These are phyloP conservation scores for zebrafish (Danio rerio) DNA, from an alignment of 2,113 vertebrate genomes.

Conservation along the genomic window GRCz12tu NC_133184.1:17761501-17762000, in stretches of 20 bases:
- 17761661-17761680: slow-evolving; percentile 3
- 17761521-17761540: too few relatives aligned
- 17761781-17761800: neutral
- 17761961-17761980: slow-evolving; percentile 20
- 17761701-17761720: neutral
- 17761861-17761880: slow-evolving; percentile 14
- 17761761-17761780: slow-evolving; percentile 26
- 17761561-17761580: too few relatives aligned
- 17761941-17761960: slow-evolving; percentile 16
- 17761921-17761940: slow-evolving; percentile 21
- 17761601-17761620: too few relatives aligned
- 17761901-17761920: slow-evolving; percentile 23
- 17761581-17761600: too few relatives aligned
- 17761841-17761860: slow-evolving; percentile 24
- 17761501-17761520: too few relatives aligned
- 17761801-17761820: too few relatives aligned
- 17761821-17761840: too few relatives aligned
- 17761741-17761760: slow-evolving; percentile 1
- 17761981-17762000: slow-evolving; percentile 14
- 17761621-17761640: too few relatives aligned
- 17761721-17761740: neutral
- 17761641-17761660: too few relatives aligned
- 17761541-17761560: too few relatives aligned
- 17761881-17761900: slow-evolving; percentile 29
- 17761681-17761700: neutral